Conservation (phyloP, 1,140 invertebrate species). For the Helicoverpa zea region DNA sequence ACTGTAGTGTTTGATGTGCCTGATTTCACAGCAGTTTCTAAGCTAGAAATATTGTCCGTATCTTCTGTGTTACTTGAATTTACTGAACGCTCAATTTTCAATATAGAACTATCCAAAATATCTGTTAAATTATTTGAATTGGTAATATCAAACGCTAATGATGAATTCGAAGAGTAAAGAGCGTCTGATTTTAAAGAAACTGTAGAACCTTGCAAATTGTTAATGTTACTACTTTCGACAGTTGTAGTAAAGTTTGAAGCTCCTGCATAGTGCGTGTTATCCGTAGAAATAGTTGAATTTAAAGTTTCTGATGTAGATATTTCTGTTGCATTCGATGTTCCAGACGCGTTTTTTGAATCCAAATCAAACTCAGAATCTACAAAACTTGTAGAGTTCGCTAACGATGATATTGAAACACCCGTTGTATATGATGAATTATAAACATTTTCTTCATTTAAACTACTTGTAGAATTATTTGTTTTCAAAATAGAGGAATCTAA, state of each 20-base stretch:
- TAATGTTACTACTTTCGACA: neutral
- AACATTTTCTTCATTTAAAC: neutral
- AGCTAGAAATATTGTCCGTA: neutral
- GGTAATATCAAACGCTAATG: neutral
- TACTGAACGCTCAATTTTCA: neutral
- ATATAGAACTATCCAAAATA: neutral
- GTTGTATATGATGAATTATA: neutral
- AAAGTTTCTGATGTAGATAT: neutral
- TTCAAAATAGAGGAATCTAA: slow-evolving; percentile 16
- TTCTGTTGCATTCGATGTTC: neutral
- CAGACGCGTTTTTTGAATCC: neutral
- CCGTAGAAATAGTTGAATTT: neutral
- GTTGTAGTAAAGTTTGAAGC: neutral
- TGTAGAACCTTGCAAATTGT: neutral
- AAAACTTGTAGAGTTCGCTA: neutral
- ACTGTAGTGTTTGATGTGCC: neutral
- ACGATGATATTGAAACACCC: neutral
- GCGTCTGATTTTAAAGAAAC: neutral
- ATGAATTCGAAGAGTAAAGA: neutral
- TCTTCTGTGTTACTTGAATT: slow-evolving; percentile 15
- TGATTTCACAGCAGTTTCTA: neutral
- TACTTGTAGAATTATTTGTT: slow-evolving; percentile 6
- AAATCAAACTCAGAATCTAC: neutral
- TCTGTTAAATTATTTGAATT: slow-evolving; percentile 7
- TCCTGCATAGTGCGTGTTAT: neutral